These are phyloP conservation scores for Forpus xanthops DNA, from an alignment of 2,797 vertebrate genomes.

Conservation along the genomic window DNA sequence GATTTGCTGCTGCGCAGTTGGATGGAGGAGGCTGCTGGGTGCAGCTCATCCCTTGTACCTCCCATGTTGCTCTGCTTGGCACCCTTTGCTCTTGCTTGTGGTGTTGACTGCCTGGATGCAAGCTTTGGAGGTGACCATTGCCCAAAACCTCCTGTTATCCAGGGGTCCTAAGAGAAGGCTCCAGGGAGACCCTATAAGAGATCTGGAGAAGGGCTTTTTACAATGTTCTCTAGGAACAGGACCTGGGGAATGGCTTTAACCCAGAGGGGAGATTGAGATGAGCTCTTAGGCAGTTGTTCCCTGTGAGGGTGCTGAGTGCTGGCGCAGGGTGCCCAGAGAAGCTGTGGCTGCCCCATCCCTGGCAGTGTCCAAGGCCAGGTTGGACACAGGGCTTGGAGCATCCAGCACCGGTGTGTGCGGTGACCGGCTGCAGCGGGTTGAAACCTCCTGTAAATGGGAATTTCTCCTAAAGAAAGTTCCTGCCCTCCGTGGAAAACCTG, in stretches of 20 bases:
- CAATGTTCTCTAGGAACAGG: background rate
- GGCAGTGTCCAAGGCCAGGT: background rate
- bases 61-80: rapidly evolving
- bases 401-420: rapidly evolving
- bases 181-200: background rate
- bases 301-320: no score
- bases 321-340: no score
- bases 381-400: background rate
- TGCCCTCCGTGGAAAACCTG: background rate
- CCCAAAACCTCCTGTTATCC: rapidly evolving
- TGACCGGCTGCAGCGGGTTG: background rate
- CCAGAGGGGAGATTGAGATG: background rate
- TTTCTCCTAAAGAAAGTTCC: background rate
- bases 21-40: background rate
- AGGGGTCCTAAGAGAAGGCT: background rate
- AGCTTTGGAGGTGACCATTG: rapidly evolving
- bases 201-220: background rate
- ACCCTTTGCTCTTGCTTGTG: rapidly evolving
- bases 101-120: rapidly evolving
- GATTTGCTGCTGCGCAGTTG: rapidly evolving
- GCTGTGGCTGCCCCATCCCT: no score
- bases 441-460: background rate
- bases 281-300: no score
- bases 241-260: background rate
- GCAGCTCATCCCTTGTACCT: rapidly evolving